Evolutionary conservation across 2,797 vertebrate genomes (phyloP), one percentile per base, ranked within the genome.

Genomic region (Eidolon dupreanum): DNA sequence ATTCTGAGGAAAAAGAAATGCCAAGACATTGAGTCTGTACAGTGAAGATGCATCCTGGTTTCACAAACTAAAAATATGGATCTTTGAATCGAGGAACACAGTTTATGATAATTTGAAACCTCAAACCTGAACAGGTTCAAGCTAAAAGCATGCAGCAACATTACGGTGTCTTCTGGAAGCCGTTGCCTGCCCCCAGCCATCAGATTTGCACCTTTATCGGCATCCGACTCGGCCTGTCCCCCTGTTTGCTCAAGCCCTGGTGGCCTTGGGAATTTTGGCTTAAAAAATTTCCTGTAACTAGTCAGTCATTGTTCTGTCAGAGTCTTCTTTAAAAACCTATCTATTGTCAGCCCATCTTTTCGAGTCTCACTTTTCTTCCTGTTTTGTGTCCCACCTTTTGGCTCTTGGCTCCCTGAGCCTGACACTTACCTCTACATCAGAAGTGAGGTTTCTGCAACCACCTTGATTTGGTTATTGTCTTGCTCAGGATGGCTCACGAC

Each of bases 301-400:
- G 8, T 78, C 28, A 31, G 1, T 71, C 6, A 5, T 66, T 81
- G 16, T 57, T 26, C 28, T 41, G 57, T 74, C 19, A 57, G 2
- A 46, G 26, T 59, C 91, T 91, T 71, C 38, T 57, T 46, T 94
- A 28, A 43, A 51, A 51, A 19, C 36, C 66, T 88, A 22, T 49
- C 33, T 70, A 1, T 83, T 61, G 43, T 53, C 36, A 24, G 9
- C 68, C 33, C 1, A 12, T 51, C 28, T 24, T n/a, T 46, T 19
- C 8, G 53, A 63, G 38, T 53, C 51, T 53, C 7, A 4, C 36
- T 61, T 46, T 43, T 33, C 41, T 83, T 57, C 68, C 55, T 26
- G 9, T 61, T 4, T 31, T 22, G 26, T 41, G 33, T 51, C 28
- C 36, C 26, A 43, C 33, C 49, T 57, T 26, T 15, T 36, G 22